phyloP scores from a whole-genome alignment of 2,113 vertebrate species.

The Platycercus adscitus region DNA sequence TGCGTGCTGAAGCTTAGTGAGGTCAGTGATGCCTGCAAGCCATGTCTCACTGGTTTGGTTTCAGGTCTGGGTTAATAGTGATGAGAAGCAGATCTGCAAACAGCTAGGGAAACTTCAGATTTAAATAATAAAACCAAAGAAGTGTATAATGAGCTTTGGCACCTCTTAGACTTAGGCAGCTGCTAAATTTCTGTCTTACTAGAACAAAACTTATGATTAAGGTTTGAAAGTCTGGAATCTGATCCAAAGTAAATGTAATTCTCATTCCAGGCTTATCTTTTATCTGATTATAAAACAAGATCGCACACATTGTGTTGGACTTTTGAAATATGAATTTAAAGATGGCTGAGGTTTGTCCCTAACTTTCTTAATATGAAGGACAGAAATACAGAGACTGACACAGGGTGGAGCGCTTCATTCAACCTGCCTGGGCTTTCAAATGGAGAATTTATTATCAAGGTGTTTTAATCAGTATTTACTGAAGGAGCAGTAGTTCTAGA shows the following conservation, averaged over 20 bases:
- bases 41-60: not conserved
- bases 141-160: not conserved
- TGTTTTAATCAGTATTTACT: slow-evolving; percentile 21
- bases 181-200: not conserved
- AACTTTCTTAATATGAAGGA: not conserved
- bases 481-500: slow-evolving; percentile 19
- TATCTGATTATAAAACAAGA: not conserved
- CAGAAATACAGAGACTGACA: not conserved
- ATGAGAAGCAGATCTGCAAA: not conserved
- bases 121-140: not conserved
- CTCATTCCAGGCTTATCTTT: not conserved
- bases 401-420: not conserved
- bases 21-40: not conserved
- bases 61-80: not conserved
- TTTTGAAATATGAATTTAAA: not conserved
- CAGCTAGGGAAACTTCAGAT: not conserved
- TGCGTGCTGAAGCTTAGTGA: not conserved
- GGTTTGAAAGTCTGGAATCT: not conserved
- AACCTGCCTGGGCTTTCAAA: not conserved
- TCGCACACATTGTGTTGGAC: not conserved
- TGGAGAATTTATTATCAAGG: not conserved
- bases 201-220: not conserved
- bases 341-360: not conserved
- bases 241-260: not conserved
- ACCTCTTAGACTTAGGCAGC: not conserved